phyloP scores from a whole-genome alignment of 2,113 vertebrate genomes.

The Dunckerocampus dactyliophorus region DNA sequence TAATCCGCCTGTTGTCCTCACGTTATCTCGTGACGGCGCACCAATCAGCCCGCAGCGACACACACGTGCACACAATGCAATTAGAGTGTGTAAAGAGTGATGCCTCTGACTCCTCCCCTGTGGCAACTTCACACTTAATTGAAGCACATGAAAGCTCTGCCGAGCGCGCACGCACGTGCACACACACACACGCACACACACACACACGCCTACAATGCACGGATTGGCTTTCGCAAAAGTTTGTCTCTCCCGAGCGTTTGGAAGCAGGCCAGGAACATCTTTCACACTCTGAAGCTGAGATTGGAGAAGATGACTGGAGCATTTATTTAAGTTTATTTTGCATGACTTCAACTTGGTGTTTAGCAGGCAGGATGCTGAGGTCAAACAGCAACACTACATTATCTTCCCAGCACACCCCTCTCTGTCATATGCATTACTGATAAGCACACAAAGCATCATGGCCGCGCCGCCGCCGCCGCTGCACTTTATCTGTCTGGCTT shows the following conservation, averaged over 20 bases:
- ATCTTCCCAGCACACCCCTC: conserved; percentile 3
- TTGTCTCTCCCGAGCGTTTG: background rate
- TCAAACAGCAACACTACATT: conserved; percentile 7
- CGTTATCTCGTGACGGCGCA: conserved; percentile 4
- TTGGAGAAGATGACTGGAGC: background rate
- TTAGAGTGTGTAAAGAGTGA: conserved; percentile 13
- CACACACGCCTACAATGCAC: conserved; percentile 2
- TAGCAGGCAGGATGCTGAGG: background rate
- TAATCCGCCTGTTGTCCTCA: conserved; percentile 11
- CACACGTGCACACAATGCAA: conserved; percentile 6
- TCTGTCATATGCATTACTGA: conserved; percentile 12
- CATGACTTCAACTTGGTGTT: too few relatives aligned
- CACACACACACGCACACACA: background rate
- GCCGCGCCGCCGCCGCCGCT: background rate
- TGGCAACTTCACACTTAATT: background rate
- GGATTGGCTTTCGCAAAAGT: background rate
- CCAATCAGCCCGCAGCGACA: conserved; percentile 3
- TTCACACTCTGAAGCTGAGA: background rate
- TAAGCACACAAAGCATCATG: background rate
- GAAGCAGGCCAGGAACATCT: conserved; percentile 22
- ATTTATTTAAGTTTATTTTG: background rate
- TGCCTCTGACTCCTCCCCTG: background rate
- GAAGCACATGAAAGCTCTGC: conserved; percentile 8
- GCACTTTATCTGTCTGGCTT: conserved; percentile 17
- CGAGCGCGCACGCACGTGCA: background rate